These are phyloP conservation scores for Drosophila murphyi DNA, from an alignment of 1,140 invertebrate genomes.

Conservation along the genomic window DNA sequence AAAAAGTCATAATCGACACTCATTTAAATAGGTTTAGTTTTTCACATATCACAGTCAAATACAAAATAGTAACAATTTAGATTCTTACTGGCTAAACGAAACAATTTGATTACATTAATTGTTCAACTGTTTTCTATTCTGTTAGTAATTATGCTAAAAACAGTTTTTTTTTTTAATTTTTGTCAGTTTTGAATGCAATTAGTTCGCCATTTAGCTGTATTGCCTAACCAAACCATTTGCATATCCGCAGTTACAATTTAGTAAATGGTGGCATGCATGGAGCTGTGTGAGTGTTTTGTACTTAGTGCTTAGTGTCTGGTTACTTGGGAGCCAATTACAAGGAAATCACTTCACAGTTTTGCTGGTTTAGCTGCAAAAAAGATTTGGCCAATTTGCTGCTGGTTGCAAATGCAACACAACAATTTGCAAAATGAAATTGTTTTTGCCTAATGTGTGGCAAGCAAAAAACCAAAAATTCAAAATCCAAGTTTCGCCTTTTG, in stretches of 20 bases:
- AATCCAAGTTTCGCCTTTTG: conserved; percentile 37
- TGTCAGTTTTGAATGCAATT: conserved; percentile 34
- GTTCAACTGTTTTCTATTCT: not conserved
- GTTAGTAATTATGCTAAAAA: conserved; percentile 22
- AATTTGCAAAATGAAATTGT: conserved; percentile 56
- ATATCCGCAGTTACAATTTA: conserved; percentile 63
- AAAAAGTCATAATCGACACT: no score
- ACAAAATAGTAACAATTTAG: not conserved
- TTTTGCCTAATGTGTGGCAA: conserved; percentile 38
- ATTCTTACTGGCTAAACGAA: not conserved
- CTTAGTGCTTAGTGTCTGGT: conserved; percentile 45
- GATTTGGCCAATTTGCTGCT: conserved; percentile 31
- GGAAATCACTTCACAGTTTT: conserved; percentile 23
- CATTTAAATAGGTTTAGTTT: no score
- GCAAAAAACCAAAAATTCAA: conserved; percentile 18
- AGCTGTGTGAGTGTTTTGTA: conserved; percentile 1
- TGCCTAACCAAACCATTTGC: conserved; percentile 44
- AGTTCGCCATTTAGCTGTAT: conserved; percentile 5
- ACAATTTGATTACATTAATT: not conserved
- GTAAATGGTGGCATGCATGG: conserved; percentile 20
- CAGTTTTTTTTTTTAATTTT: conserved; percentile 15
- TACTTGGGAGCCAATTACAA: conserved; percentile 33
- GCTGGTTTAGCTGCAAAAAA: conserved; percentile 32
- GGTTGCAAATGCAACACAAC: conserved; percentile 42
- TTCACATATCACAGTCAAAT: not conserved